Conservation (phyloP, 2,888 invertebrate genomes). For the Andrena chrysosceles region DNA sequence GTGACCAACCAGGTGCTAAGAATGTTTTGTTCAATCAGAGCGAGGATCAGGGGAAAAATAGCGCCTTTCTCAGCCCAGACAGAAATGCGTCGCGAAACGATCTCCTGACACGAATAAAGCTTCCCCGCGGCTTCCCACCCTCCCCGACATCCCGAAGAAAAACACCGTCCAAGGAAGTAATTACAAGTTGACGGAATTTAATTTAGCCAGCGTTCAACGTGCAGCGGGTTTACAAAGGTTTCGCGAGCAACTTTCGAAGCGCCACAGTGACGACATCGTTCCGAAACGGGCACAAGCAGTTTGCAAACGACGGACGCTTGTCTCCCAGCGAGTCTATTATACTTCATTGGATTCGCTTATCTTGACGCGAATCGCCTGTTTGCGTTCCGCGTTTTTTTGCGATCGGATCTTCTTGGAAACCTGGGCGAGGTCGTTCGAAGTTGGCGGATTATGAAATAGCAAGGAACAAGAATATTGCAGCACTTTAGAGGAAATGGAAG, state of each 20-base stretch:
- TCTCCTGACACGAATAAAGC: conserved; percentile 20
- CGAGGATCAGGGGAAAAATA: conserved; percentile 8
- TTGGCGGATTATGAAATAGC: too few species aligned
- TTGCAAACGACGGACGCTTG: conserved; percentile 22
- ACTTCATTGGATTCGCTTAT: not conserved
- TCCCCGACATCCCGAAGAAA: conserved; percentile 39
- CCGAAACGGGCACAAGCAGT: conserved; percentile 18
- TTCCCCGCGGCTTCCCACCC: not conserved
- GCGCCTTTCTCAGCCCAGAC: conserved; percentile 1
- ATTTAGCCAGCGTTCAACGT: conserved; percentile 45
- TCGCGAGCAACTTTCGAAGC: conserved; percentile 11
- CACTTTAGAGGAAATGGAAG: too few species aligned
- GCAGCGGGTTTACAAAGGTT: conserved; percentile 24
- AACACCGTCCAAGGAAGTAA: conserved; percentile 49
- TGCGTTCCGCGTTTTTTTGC: not conserved
- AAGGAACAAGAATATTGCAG: too few species aligned
- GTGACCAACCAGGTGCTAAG: not conserved
- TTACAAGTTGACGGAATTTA: conserved; percentile 60
- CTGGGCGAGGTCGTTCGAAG: not conserved
- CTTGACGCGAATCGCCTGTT: not conserved
- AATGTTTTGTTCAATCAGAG: not conserved
- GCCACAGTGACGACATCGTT: conserved; percentile 29
- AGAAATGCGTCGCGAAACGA: conserved; percentile 13
- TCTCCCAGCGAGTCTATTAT: conserved; percentile 13
- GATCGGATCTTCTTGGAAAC: conserved; percentile 12